Percentiles rank a stretch among this genome's conserved stretches.
Evolutionary conservation across 2,888 invertebrate genomes (phyloP).

Genomic region (Eupithecia insigniata): DNA sequence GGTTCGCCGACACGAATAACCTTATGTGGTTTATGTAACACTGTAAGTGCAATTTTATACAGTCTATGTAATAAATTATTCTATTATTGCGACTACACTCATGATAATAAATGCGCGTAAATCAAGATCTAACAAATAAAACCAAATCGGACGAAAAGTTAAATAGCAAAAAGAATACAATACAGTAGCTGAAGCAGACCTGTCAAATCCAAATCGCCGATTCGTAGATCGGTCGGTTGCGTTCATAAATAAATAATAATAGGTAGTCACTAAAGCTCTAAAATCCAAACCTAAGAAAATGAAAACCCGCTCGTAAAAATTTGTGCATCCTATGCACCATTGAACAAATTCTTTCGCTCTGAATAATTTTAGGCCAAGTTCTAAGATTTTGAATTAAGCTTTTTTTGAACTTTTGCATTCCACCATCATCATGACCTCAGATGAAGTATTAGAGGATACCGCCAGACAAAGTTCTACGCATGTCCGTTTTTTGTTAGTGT

Average conservation of each 20-base stretch:
- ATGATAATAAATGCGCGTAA: slow-evolving; percentile 63
- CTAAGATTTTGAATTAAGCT: too few relatives aligned
- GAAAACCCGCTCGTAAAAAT: too few relatives aligned
- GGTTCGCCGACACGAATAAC: slow-evolving; percentile 75
- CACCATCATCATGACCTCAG: too few relatives aligned
- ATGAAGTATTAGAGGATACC: too few relatives aligned
- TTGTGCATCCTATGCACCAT: too few relatives aligned
- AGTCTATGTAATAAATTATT: slow-evolving; percentile 61
- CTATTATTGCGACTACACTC: slow-evolving; percentile 65
- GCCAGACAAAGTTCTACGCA: too few relatives aligned
- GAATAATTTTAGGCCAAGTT: background rate
- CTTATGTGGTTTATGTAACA: slow-evolving; percentile 80
- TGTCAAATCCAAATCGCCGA: slow-evolving; percentile 67
- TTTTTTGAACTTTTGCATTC: too few relatives aligned
- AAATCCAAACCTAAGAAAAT: background rate
- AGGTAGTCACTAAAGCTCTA: background rate
- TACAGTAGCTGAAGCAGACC: slow-evolving; percentile 75
- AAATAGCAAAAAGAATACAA: too few relatives aligned
- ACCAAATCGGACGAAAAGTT: slow-evolving; percentile 67
- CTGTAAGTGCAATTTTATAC: slow-evolving; percentile 73
- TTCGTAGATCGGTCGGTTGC: slow-evolving; percentile 45
- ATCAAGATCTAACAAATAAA: slow-evolving; percentile 69
- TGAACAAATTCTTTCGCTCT: background rate
- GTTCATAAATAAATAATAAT: slow-evolving; percentile 45
- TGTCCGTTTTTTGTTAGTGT: too few relatives aligned